Evolutionary conservation across 2,888 invertebrate genomes (phyloP), one percentile per base, ranked within the genome.

Genomic region (Drosophila seclusa): DNA sequence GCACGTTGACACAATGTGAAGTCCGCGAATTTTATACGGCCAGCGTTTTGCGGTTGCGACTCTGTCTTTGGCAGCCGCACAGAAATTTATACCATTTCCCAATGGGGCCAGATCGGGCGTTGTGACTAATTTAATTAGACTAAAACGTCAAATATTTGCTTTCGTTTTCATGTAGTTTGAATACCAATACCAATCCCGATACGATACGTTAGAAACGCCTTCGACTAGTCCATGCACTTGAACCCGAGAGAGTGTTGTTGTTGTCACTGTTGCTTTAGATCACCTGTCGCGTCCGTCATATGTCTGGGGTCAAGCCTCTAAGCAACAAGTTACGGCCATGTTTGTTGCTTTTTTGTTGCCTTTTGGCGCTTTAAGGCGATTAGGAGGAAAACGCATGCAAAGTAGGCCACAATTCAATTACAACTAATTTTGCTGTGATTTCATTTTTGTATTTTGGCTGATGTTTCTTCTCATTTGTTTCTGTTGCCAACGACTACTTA

Each of bases 111-210:
- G n/a, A 60, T 55, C 73, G 34, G 53, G 53, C 63, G 29, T 68
- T 76, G 66, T 59, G 65, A 73, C 90, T 90, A 90, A 90, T 90
- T 91, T 90, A 90, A 90, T 90, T 90, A 90, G 87, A 81, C 87
- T 91, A 91, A 90, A 90, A 90, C 82, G 79, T 76, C 87, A 90
- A 91, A 91, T 90, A 91, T 90, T 88, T 91, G 88, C 79, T 70
- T 73, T 63, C 68, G 40, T 40, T 76, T 63, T 72, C 69, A 50
- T 50, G 60, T 59, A 55, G 24, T 36, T 38, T 27, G 55, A 38
- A 38, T 55, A 55, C n/a, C 42, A 45, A 49, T 48, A 38, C 50
- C 59, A 27, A 38, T 42, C 21, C 21, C 38, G 36, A 64, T 42
- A 32, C 68, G 45, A 53, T 53, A 27, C 40, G 50, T 55, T 55